Percentiles rank a stretch among this genome's conserved stretches.
phyloP scores from a whole-genome alignment of 2,113 vertebrate species.

The Ptychochromis oligacanthus region DNA sequence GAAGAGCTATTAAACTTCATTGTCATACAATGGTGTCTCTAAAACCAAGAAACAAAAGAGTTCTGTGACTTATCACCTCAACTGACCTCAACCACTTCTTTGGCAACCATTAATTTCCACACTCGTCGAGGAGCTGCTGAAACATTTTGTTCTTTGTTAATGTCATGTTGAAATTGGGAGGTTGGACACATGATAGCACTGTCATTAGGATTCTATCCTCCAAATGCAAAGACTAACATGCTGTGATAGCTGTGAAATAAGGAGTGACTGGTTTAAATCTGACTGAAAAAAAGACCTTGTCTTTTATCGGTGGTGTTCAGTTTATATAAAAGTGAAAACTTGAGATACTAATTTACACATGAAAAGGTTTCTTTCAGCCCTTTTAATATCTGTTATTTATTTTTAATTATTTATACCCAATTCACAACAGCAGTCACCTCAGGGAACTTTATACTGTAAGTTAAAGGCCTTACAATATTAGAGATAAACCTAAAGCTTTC shows the following conservation, averaged over 20 bases:
- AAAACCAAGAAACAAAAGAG: too few species aligned
- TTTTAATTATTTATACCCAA: not conserved
- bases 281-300: not conserved
- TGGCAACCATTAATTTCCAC: too few species aligned
- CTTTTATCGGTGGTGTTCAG: not conserved
- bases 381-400: not conserved
- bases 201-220: not conserved
- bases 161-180: not conserved
- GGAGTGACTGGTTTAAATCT: not conserved
- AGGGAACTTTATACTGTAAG: too few species aligned
- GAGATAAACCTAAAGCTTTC: not conserved
- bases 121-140: too few species aligned
- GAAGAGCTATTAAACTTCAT: too few species aligned
- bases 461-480: too few species aligned
- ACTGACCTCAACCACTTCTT: too few species aligned
- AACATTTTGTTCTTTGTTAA: not conserved
- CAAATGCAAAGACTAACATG: not conserved
- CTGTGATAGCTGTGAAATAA: too few species aligned
- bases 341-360: too few species aligned
- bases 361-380: not conserved
- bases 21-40: too few species aligned
- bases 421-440: not conserved
- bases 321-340: not conserved
- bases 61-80: too few species aligned
- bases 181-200: not conserved